Evolutionary conservation across 2,113 vertebrate species (phyloP), one percentile per base, ranked within the genome.

Genomic region (Myiagra hebetior): DNA sequence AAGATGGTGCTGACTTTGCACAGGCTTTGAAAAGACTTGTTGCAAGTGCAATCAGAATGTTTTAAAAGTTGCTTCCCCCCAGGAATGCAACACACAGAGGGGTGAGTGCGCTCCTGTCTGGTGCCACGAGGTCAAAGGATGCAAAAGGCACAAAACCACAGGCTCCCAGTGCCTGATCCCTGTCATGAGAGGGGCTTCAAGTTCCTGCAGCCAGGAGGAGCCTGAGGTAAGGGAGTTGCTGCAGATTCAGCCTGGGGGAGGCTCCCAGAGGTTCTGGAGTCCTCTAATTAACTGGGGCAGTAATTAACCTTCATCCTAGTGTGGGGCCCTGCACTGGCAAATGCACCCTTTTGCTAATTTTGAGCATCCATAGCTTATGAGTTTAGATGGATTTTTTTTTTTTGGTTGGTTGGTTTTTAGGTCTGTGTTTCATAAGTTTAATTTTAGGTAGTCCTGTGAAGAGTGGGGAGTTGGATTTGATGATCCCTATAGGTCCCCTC

Each of bases 101-200:
- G 28, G 3, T 19, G 35, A 13, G 1, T 1, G 35, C 11, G 4
- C 31, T 26, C 30, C 35, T 39, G 3, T 1, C n/a, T 26, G 17
- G 30, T 60, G 10, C 28, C 39, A 46, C 67, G 19, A 26, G 20
- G 37, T 16, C 1, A 1, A 33, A 68, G 53, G 35, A 13, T 14
- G 4, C 3, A 37, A 70, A 81, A 65, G 65, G 56, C 56, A 70
- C 60, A 67, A 30, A 78, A 5, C 1, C 0, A 1, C 15, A 15
- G 70, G 6, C 5, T 55, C 3, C 27, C 47, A 20, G n/a, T 64
- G 67, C 64, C 65, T 76, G 53, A 27, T 37, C 5, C 26, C 23
- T 50, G 39, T 74, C 30, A 3, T 4, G 53, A 72, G 42, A 62
- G 42, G 35, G 31, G 27, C n/a, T 60, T 16, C 10, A 30, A 28